These are phyloP conservation scores for Cynodonichthys magdalenae DNA, from an alignment of 2,797 vertebrate genomes.

Conservation along the genomic window DNA sequence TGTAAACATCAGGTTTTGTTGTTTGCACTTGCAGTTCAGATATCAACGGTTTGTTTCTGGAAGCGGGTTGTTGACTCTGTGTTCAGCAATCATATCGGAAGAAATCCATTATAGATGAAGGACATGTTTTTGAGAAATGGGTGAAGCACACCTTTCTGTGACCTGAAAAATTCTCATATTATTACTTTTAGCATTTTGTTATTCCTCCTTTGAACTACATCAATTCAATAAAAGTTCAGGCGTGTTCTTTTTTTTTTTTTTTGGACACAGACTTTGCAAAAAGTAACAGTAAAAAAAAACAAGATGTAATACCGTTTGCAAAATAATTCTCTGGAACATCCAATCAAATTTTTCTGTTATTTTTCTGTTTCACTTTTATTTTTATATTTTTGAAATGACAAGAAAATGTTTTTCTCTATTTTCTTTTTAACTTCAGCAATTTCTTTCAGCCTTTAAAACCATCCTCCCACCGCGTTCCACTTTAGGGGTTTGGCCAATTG, in stretches of 20 bases:
- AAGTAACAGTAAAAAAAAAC: background rate
- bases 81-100: slow-evolving; percentile 30
- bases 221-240: slow-evolving; percentile 12
- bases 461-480: slow-evolving; percentile 54
- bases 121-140: slow-evolving; percentile 43
- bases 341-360: no score
- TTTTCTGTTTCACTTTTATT: background rate
- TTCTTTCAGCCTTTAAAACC: slow-evolving; percentile 37
- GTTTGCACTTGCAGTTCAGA: slow-evolving; percentile 4
- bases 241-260: slow-evolving; percentile 13
- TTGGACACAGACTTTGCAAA: background rate
- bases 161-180: slow-evolving; percentile 40
- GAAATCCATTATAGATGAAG: slow-evolving; percentile 45
- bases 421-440: background rate
- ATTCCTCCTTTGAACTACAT: slow-evolving; percentile 26
- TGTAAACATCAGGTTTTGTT: slow-evolving; percentile 26
- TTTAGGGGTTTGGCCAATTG: slow-evolving; percentile 40
- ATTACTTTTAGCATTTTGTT: slow-evolving; percentile 44
- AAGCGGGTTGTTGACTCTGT: slow-evolving; percentile 5
- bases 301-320: background rate
- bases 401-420: slow-evolving; percentile 20
- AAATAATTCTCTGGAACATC: slow-evolving; percentile 5
- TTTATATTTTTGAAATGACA: slow-evolving; percentile 1
- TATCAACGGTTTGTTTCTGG: slow-evolving; percentile 12
- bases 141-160: slow-evolving; percentile 41